Evolutionary conservation across 2,113 vertebrate species (phyloP), one percentile per base, ranked within the genome.

Genomic region (Paratilapia polleni): DNA sequence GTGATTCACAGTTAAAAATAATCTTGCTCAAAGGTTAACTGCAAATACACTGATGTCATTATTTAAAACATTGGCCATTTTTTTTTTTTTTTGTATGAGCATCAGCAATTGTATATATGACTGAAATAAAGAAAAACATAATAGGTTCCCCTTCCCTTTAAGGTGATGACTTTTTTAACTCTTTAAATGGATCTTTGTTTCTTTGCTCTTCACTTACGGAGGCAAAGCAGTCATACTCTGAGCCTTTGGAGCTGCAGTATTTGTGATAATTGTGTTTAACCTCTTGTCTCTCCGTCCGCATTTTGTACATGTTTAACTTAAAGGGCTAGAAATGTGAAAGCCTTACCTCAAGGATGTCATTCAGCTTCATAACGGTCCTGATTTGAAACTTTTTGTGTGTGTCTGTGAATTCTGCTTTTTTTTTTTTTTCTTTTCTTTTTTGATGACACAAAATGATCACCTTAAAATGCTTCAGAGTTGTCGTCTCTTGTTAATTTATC

Each of bases 261-360:
- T 91, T 87, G 81, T 88, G 52, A 43, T 26, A 41, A 80, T 60
- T 78, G 74, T 82, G 77, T 88, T 78, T 80, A 85, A 78, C 64
- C 64, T 31, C 22, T 54, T 78, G 81, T 90, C 52, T 88, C 26
- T 87, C 85, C 83, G 74, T 92, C 87, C 89, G 19, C n/a, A 19
- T 89, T 83, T 84, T 89, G 56, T 86, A 31, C 20, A 3, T 38
- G 76, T 81, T 62, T 78, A 87, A 85, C 78, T 80, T 84, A 78
- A 93, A 93, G 86, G 93, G 90, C 89, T 92, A 82, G 14, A 79
- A 38, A 70, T 63, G 73, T 82, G 1, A 77, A 90, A 88, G 77
- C 78, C 89, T 91, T 88, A 93, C 85, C 92, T 91, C 87, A 85
- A 90, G 74, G 85, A 87, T 87, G 62, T 90, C 85, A 62, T 89